Evolutionary conservation across 2,113 vertebrate species (phyloP).

Genomic region (Amia ocellicauda): DNA sequence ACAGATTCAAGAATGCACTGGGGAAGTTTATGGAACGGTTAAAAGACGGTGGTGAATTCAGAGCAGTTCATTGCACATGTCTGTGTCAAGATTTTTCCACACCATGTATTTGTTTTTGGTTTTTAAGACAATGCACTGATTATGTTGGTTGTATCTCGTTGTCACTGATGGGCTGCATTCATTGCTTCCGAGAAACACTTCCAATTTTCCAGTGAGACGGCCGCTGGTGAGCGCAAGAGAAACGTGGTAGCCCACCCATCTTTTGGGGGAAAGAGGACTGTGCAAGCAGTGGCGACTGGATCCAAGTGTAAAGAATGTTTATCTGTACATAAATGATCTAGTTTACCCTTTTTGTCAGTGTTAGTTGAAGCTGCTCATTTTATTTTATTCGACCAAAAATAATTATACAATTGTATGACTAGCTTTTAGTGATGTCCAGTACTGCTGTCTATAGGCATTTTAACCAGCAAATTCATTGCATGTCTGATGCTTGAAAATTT

Average conservation of each 20-base stretch:
- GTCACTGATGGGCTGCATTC: conserved; percentile 59
- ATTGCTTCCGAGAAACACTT: conserved; percentile 59
- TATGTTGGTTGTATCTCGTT: conserved; percentile 55
- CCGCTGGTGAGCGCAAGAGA: conserved; percentile 47
- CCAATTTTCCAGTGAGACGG: conserved; percentile 74
- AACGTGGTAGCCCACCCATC: conserved; percentile 61
- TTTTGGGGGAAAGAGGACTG: conserved; percentile 53
- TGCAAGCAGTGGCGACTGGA: conserved; percentile 63
- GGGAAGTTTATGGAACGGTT: conserved; percentile 19
- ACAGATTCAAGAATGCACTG: not conserved
- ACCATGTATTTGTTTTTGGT: conserved; percentile 40
- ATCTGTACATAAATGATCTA: conserved; percentile 88
- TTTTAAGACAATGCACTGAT: conserved; percentile 83
- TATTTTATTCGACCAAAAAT: conserved; percentile 67
- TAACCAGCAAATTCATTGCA: conserved; percentile 80
- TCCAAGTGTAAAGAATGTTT: conserved; percentile 87
- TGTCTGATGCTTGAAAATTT: conserved; percentile 84
- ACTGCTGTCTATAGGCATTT: conserved; percentile 87
- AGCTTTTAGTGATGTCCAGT: conserved; percentile 77
- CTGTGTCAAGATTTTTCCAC: conserved; percentile 27
- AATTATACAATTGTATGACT: conserved; percentile 58
- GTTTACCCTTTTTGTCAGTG: conserved; percentile 70
- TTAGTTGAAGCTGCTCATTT: conserved; percentile 82
- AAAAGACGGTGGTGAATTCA: conserved; percentile 41
- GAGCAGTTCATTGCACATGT: conserved; percentile 44